Evolutionary conservation across 2,113 vertebrate genomes (phyloP).

Genomic region (Guaruba guarouba): DNA sequence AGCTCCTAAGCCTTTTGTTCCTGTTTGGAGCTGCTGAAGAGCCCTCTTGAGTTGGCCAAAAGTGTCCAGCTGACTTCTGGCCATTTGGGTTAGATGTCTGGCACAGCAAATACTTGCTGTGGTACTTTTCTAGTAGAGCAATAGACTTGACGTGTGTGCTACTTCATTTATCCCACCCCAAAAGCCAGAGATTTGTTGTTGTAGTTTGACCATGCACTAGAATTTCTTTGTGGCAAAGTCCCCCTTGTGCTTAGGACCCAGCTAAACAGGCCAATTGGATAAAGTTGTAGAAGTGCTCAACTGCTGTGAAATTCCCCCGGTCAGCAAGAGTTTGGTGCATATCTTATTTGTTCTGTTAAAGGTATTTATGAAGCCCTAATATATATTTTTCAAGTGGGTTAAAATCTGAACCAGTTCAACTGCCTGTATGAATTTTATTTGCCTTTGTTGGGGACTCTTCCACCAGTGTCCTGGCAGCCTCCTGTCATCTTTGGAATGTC

Average conservation of each 20-base stretch:
- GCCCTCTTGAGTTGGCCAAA: background rate
- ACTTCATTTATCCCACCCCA: background rate
- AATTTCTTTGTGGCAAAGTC: background rate
- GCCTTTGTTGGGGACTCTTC: background rate
- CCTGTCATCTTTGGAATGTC: background rate
- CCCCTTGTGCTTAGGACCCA: background rate
- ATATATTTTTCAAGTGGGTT: background rate
- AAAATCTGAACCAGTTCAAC: background rate
- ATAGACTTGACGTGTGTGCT: accelerated
- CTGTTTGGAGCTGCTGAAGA: background rate
- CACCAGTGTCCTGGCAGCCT: background rate
- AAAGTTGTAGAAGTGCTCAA: background rate
- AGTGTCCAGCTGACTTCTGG: background rate
- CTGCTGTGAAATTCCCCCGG: background rate
- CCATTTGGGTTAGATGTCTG: background rate
- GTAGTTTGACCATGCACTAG: background rate
- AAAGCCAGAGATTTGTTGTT: background rate
- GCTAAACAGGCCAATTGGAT: background rate
- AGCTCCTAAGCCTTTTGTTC: background rate
- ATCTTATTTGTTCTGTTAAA: background rate
- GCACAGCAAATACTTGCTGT: accelerated
- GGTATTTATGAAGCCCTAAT: background rate
- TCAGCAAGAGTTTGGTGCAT: background rate
- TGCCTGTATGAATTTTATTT: background rate
- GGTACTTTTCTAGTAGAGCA: background rate